Percentiles rank a stretch among this genome's conserved stretches.
Conservation (phyloP, 2,888 invertebrate species). For the Uloborus plumipes region DNA sequence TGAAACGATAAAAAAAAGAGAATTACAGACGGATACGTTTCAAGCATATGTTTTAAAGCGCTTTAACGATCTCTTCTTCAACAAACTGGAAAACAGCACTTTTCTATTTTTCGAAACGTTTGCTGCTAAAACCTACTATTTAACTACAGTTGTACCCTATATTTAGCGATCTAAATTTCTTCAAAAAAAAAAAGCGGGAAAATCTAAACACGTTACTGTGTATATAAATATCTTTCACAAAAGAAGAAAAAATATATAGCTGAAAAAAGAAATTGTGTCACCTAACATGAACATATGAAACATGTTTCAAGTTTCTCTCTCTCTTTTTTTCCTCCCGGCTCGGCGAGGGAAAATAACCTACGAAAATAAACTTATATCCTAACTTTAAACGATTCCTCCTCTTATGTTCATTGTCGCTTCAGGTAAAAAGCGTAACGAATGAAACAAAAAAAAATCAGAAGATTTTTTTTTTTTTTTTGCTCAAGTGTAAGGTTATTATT, state of each 20-base stretch:
- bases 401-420: too few relatives aligned
- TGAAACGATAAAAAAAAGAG: too few relatives aligned
- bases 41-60: too few relatives aligned
- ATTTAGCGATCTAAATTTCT: conserved; percentile 7
- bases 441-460: too few relatives aligned
- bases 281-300: conserved; percentile 13
- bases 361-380: conserved; percentile 35
- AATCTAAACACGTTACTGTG: conserved; percentile 11
- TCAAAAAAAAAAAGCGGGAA: conserved; percentile 3
- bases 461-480: too few relatives aligned
- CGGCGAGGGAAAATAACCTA: conserved; percentile 1
- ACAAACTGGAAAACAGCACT: too few relatives aligned
- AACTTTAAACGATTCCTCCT: conserved; percentile 16
- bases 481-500: too few relatives aligned
- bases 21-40: too few relatives aligned
- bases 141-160: conserved; percentile 25
- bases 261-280: conserved; percentile 23
- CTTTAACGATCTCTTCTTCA: too few relatives aligned
- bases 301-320: neutral
- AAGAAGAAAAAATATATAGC: conserved; percentile 1
- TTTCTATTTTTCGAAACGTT: too few relatives aligned
- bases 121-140: neutral
- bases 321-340: neutral
- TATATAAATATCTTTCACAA: conserved; percentile 27
- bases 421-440: too few relatives aligned